Conservation (phyloP, 2,888 invertebrate genomes). For the Leptopilina myrica region DNA sequence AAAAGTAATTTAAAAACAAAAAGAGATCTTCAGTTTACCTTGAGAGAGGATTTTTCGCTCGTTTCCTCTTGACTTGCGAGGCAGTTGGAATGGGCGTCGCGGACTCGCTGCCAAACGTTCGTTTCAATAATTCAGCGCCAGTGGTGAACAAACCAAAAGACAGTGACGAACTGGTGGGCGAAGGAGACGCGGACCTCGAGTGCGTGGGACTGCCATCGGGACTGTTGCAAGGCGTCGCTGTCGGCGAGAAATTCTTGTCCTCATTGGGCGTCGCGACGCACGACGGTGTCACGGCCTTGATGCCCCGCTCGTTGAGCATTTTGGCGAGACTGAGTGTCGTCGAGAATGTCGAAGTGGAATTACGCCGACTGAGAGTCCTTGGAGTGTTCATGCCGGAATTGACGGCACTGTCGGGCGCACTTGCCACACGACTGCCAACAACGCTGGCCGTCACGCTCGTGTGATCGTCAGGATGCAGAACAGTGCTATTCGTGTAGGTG, state of each 20-base stretch:
- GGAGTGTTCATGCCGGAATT: conserved; percentile 74
- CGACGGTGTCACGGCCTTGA: conserved; percentile 85
- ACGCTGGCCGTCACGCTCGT: conserved; percentile 82
- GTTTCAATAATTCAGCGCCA: conserved; percentile 82
- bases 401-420: conserved; percentile 76
- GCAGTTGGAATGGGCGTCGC: conserved; percentile 41
- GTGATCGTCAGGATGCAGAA: conserved; percentile 93
- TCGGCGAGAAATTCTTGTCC: conserved; percentile 84
- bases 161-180: conserved; percentile 71
- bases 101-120: conserved; percentile 80
- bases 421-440: conserved; percentile 83
- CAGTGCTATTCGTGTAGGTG: conserved; percentile 92
- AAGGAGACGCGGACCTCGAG: conserved; percentile 80
- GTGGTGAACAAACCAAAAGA: conserved; percentile 80
- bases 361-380: conserved; percentile 83
- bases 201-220: conserved; percentile 84
- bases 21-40: conserved; percentile 6
- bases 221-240: conserved; percentile 93
- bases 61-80: conserved; percentile 54
- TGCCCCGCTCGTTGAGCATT: conserved; percentile 87
- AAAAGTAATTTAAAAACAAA: no score
- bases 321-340: conserved; percentile 87
- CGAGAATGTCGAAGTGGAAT: conserved; percentile 88
- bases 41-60: conserved; percentile 71
- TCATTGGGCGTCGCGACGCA: conserved; percentile 82